phyloP scores from a whole-genome alignment of 2,888 invertebrate genomes.

The Tetragonula carbonaria region DNA sequence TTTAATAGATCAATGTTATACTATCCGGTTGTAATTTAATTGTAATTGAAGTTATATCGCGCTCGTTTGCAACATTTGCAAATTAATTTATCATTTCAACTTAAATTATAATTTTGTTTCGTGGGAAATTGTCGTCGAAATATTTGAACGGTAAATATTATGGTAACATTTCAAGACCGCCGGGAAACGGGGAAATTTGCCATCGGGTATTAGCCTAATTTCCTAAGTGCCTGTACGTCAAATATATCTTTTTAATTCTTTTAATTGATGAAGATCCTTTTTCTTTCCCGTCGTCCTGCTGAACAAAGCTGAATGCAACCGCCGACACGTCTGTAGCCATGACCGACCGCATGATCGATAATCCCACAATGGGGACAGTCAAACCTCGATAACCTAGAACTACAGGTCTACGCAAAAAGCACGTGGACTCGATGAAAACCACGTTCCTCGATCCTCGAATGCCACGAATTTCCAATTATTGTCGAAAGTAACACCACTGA shows the following conservation, averaged over 20 bases:
- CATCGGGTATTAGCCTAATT: no score
- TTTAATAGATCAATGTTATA: no score
- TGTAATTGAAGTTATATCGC: no score
- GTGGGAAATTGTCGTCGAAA: no score
- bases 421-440: constrained; percentile 1
- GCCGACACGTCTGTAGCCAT: neutral
- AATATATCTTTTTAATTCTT: neutral
- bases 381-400: constrained; percentile 13
- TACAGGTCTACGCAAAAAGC: constrained; percentile 4
- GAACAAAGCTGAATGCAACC: neutral
- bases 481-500: neutral
- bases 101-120: no score
- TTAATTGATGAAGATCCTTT: neutral
- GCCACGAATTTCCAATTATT: neutral
- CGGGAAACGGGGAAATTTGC: no score
- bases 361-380: constrained; percentile 32
- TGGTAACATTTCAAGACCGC: no score
- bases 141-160: no score
- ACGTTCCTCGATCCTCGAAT: neutral
- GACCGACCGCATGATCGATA: constrained; percentile 23
- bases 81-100: no score
- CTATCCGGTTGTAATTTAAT: no score
- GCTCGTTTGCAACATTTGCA: no score
- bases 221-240: no score
- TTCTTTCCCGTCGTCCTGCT: neutral